These are phyloP conservation scores for Trichacis sp. DNA, from an alignment of 2,888 invertebrate species.

Conservation along the genomic window DNA sequence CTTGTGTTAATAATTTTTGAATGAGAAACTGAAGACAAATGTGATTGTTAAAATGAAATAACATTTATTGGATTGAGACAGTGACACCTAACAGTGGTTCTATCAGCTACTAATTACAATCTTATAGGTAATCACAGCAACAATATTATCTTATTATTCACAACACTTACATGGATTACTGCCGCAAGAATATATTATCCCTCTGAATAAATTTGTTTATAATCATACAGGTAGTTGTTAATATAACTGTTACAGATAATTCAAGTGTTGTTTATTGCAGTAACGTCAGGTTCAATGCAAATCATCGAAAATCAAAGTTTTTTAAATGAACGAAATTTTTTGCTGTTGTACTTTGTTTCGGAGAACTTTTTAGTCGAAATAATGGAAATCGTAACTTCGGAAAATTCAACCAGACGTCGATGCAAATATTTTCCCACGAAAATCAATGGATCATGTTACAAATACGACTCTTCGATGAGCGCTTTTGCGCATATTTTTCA, in stretches of 20 bases:
- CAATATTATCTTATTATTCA: constrained; percentile 70
- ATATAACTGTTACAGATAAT: constrained; percentile 57
- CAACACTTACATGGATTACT: constrained; percentile 69
- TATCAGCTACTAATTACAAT: constrained; percentile 68
- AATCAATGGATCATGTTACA: constrained; percentile 33
- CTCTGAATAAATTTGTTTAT: constrained; percentile 64
- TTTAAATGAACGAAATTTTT: neutral
- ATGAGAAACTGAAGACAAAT: neutral
- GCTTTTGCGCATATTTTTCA: constrained; percentile 10
- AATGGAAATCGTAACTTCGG: neutral
- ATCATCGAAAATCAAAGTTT: neutral
- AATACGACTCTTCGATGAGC: constrained; percentile 19
- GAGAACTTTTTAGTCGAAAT: constrained; percentile 7
- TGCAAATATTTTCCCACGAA: constrained; percentile 26
- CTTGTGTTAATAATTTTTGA: neutral
- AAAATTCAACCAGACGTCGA: constrained; percentile 45
- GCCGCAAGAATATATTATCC: constrained; percentile 67
- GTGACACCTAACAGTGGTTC: constrained; percentile 68
- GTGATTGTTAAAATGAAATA: constrained; percentile 66
- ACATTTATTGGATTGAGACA: constrained; percentile 69
- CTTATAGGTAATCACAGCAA: constrained; percentile 70
- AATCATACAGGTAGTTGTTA: constrained; percentile 61
- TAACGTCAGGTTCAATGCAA: constrained; percentile 28
- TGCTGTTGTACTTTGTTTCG: no score
- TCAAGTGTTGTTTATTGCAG: constrained; percentile 38